Conservation (phyloP, 1,140 invertebrate genomes). For the Papilio machaon region DNA sequence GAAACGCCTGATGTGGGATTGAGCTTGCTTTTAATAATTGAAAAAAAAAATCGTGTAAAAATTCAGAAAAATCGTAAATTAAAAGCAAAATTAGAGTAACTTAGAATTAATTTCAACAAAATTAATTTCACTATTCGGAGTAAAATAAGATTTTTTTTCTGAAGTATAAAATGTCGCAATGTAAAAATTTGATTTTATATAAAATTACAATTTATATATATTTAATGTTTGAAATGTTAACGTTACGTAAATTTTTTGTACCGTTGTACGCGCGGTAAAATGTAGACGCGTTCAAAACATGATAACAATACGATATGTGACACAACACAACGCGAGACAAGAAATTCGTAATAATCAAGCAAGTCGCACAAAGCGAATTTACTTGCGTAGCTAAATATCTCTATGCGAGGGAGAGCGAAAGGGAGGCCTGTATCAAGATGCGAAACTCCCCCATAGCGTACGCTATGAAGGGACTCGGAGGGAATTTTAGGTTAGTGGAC, state of each 20-base stretch:
- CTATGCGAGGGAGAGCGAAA: constrained; percentile 72
- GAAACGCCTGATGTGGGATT: constrained; percentile 56
- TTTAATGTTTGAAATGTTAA: constrained; percentile 29
- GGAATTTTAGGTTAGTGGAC: constrained; percentile 82
- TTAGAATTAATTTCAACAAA: background rate
- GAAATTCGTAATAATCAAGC: constrained; percentile 77
- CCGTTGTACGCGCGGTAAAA: constrained; percentile 18
- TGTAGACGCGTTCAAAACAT: constrained; percentile 37
- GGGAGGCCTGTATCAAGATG: constrained; percentile 75
- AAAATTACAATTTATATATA: constrained; percentile 25
- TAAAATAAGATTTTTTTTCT: too few species aligned
- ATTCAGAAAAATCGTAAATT: background rate
- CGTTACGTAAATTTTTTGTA: background rate
- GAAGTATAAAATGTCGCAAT: background rate
- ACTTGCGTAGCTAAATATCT: constrained; percentile 73
- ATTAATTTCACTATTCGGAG: too few species aligned
- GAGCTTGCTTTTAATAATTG: constrained; percentile 60
- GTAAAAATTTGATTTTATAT: background rate
- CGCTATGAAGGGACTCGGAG: constrained; percentile 72
- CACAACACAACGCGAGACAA: constrained; percentile 55
- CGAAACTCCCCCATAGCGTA: constrained; percentile 73
- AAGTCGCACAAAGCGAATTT: constrained; percentile 73
- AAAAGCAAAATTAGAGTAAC: background rate
- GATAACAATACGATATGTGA: constrained; percentile 52
- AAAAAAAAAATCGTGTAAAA: constrained; percentile 39